Base-by-base conservation (phyloP, 2,888 invertebrate genomes). In the Nephrotoma flavescens region DNA sequence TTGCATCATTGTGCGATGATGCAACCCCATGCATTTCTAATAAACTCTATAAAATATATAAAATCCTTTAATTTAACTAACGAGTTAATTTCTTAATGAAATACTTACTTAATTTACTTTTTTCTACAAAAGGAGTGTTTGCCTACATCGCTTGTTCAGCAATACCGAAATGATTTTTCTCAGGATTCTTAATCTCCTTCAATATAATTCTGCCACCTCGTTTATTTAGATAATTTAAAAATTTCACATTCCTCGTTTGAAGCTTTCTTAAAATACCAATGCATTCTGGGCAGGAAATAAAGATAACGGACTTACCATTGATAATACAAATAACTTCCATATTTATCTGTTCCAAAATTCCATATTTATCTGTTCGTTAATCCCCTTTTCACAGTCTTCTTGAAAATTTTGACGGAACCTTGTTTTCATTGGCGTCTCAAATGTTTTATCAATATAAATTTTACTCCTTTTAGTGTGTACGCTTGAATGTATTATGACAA, bases 171-270 rank as follows among this genome's bases (percentile, higher is more conserved):
- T 95, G 94, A 89, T 93, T 93, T 88, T 92, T 92, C 83, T 91
- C 90, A 0, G 96, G 96, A 31, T 94, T 93, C 88, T 93, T 92
- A 86, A 97, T 93, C 87, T 93, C 92, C 86, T 92, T 92, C 19
- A 97, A 92, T 85, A 94, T 91, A 88, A 97, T 93, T 11, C 93
- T 92, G 0, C 97, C 97, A 3, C 97, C 97, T 85, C 97, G 93
- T 90, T 95, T 94, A 90, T 96, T 96, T 90, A 94, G 92, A 89
- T 95, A 96, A 87, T 93, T 93, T 93, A 96, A 93, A 6, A 96
- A 91, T 89, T 94, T 95, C 92, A 94, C 97, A 90, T 97, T 97
- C 97, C 89, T 97, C 97, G 88, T 94, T 94, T 12, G 96, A 95
- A 31, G 94, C 92, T 88, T 95, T 93, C 89, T 95, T 94, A 91